These are phyloP conservation scores for Zeugodacus cucurbitae DNA, from an alignment of 1,140 invertebrate genomes.

Conservation along the genomic window DNA sequence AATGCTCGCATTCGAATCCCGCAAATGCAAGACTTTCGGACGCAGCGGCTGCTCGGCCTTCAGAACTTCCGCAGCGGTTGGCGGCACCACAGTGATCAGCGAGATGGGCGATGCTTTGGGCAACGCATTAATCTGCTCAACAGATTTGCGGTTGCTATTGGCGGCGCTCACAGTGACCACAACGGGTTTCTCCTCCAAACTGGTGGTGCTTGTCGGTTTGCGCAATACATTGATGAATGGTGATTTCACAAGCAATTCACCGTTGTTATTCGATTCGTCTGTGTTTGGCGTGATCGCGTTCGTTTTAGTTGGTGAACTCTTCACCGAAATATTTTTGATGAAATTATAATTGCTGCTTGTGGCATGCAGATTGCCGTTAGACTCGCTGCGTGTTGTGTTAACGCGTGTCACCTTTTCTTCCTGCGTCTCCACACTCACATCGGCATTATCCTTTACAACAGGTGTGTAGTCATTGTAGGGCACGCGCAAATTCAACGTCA, in stretches of 20 bases:
- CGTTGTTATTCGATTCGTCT: constrained; percentile 60
- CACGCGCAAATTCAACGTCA: constrained; percentile 58
- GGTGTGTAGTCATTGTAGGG: constrained; percentile 53
- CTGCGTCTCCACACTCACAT: constrained; percentile 60
- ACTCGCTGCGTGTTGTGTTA: constrained; percentile 48
- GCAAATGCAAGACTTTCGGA: constrained; percentile 53
- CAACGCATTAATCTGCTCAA: neutral
- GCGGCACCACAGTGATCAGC: neutral
- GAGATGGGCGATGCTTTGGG: neutral
- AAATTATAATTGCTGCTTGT: neutral
- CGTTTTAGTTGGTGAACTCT: neutral
- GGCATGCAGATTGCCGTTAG: constrained; percentile 49
- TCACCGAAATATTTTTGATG: neutral
- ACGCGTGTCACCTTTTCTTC: constrained; percentile 55
- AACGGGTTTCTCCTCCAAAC: constrained; percentile 33
- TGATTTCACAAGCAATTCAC: constrained; percentile 61
- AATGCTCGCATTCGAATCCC: constrained; percentile 37
- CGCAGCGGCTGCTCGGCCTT: constrained; percentile 42
- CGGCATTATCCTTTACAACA: neutral
- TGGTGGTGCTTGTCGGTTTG: constrained; percentile 50
- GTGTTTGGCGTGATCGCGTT: neutral
- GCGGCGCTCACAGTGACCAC: neutral
- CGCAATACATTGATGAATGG: constrained; percentile 58
- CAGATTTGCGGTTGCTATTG: neutral
- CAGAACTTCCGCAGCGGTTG: neutral